A percentile compares a stretch with the other conserved stretches of the same genome.
Evolutionary conservation across 2,113 vertebrate genomes (phyloP).

Genomic region (Andinoacara biseriatus): DNA sequence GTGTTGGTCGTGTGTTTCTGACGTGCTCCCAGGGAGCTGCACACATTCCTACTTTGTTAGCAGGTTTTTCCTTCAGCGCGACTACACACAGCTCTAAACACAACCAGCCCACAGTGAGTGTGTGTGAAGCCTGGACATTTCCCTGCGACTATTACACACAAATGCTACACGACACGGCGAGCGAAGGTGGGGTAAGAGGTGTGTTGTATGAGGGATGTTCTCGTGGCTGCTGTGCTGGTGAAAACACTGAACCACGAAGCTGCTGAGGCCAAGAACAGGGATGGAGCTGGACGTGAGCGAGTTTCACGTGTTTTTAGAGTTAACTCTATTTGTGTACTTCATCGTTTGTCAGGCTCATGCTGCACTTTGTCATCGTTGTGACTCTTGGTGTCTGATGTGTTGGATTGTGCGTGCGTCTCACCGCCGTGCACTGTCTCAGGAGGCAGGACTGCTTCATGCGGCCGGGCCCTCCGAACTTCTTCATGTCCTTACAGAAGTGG

Average conservation of each 20-base stretch:
- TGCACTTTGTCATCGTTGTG: background rate
- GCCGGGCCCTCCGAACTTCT: constrained; percentile 93
- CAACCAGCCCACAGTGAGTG: background rate
- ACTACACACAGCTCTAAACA: background rate
- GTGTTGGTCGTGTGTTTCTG: background rate
- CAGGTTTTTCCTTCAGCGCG: background rate
- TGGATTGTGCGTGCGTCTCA: constrained; percentile 63
- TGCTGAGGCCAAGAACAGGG: background rate
- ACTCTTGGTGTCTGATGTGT: background rate
- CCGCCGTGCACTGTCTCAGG: constrained; percentile 91
- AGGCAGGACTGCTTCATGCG: constrained; percentile 96
- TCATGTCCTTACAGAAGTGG: constrained; percentile 97
- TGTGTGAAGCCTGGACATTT: background rate
- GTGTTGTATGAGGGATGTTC: background rate
- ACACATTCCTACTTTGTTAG: background rate
- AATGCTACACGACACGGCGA: background rate
- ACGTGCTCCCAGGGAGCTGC: background rate
- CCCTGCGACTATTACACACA: background rate
- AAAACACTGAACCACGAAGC: background rate
- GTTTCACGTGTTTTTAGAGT: background rate
- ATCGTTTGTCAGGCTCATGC: too few species aligned
- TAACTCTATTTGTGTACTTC: background rate
- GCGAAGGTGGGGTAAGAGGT: too few species aligned
- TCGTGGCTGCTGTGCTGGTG: too few species aligned
- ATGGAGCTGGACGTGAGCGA: too few species aligned